Conservation (phyloP, 2,797 vertebrate genomes). For the Pipistrellus nathusii region DNA sequence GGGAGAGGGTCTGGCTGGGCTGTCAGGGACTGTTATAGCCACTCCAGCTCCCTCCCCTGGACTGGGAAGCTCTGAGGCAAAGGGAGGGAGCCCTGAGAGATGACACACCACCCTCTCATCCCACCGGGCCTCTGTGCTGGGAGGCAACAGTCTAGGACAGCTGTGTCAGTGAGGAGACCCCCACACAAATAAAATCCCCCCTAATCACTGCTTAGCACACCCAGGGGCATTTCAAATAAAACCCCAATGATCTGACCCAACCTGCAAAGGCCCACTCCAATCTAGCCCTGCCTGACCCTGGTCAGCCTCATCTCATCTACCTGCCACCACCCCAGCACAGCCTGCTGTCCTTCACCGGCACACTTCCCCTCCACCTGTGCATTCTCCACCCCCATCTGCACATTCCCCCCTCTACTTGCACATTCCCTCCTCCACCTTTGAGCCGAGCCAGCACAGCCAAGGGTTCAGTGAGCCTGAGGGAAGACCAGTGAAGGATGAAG, state of each 20-base stretch:
- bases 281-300: rapidly evolving
- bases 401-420: no score
- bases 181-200: not conserved
- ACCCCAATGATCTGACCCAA: rapidly evolving
- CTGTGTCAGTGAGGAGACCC: not conserved
- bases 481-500: no score
- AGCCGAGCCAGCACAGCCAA: no score
- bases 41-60: not conserved
- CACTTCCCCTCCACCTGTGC: no score
- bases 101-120: not conserved
- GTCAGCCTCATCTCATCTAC: not conserved
- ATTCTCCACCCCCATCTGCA: no score
- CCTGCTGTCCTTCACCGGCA: no score
- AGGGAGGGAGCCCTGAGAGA: not conserved
- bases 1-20: constrained; percentile 62
- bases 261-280: not conserved
- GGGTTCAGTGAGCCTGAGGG: no score
- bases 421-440: no score
- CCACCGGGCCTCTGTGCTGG: not conserved
- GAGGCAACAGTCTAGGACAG: not conserved
- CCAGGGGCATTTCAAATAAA: not conserved
- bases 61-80: not conserved
- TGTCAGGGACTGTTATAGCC: not conserved
- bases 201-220: not conserved
- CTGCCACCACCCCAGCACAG: not conserved